Percentiles rank a stretch among this genome's conserved stretches.
Conservation (phyloP, 37 sponge, comb jelly and placozoan species). For the Chondrosia reniformis region DNA sequence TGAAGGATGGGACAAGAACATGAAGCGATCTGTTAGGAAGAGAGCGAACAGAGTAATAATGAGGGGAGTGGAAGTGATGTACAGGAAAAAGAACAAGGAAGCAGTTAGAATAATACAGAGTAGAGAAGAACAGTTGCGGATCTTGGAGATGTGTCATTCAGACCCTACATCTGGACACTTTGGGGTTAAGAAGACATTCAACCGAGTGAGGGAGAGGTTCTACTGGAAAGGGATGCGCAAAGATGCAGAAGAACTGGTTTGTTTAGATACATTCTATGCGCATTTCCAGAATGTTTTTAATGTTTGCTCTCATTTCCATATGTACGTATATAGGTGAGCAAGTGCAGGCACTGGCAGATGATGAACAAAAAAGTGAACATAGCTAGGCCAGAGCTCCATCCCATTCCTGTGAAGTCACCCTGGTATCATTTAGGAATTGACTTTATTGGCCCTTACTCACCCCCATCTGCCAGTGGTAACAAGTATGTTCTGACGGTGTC, state of each 20-base stretch:
- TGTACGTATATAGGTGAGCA: no score
- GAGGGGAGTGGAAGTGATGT: no score
- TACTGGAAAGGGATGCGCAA: neutral
- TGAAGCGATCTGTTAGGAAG: no score
- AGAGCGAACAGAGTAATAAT: no score
- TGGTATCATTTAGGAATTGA: conserved; percentile 47
- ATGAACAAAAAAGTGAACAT: neutral
- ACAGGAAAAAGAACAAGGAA: no score
- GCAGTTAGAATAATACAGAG: conserved; percentile 2
- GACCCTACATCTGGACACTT: conserved; percentile 47
- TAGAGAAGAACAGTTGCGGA: conserved; percentile 16
- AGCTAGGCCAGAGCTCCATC: conserved; percentile 31
- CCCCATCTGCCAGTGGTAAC: conserved; percentile 26
- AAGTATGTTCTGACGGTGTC: conserved; percentile 31
- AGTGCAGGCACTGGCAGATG: no score
- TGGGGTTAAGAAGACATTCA: conserved; percentile 27
- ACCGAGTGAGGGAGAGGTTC: neutral
- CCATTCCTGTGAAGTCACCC: conserved; percentile 29
- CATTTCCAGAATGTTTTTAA: no score
- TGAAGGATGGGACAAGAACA: no score
- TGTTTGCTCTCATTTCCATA: no score
- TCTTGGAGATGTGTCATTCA: conserved; percentile 21
- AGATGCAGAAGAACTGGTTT: neutral
- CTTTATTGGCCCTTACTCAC: conserved; percentile 42
- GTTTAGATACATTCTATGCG: no score